Evolutionary conservation across 2,797 vertebrate species (phyloP), one percentile per base, ranked within the genome.

Genomic region (Enteromius argenteus): DNA sequence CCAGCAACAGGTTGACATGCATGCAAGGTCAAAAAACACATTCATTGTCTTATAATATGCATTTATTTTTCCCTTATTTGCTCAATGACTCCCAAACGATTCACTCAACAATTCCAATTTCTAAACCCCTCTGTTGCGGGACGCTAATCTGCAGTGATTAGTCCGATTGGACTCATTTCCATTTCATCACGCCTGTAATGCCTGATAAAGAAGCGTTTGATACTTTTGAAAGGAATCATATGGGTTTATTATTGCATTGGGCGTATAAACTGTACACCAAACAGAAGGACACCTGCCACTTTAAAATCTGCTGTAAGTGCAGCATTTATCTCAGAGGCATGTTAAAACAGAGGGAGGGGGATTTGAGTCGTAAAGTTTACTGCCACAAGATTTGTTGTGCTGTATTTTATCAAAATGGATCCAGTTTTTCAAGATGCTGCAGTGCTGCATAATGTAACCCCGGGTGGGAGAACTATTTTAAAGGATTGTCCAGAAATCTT

Each of bases 381-480:
- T 80, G 91, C 84, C 89, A 82, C 86, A 81, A 90, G 92, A 94
- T 94, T 95, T 95, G 90, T 91, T 91, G 91, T 87, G 86, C 88
- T 75, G 42, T 91, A 90, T 94, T 93, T 95, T 90, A 92, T 93
- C 89, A 91, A 92, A 94, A 92, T 89, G 86, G 92, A 93, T 93
- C 88, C 90, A 80, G 83, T 73, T 81, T 73, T 84, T 42, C 53
- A 80, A 89, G 85, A 81, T 84, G n/a, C 77, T 75, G 85, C 76
- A 75, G 72, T 83, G 82, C 77, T 75, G 77, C 79, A 87, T 75
- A 72, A 80, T 46, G 21, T 62, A 67, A 79, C 23, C 53, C 62
- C 23, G 27, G 72, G 21, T 64, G 35, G 68, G 44, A 83, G 42
- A 67, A 23, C 56, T 66, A 32, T 44, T 79, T 76, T 85, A 86